A percentile compares a stretch with the other conserved stretches of the same genome.
Conservation (phyloP, 2,113 vertebrate genomes). For the Nannobrachium achirus region DNA sequence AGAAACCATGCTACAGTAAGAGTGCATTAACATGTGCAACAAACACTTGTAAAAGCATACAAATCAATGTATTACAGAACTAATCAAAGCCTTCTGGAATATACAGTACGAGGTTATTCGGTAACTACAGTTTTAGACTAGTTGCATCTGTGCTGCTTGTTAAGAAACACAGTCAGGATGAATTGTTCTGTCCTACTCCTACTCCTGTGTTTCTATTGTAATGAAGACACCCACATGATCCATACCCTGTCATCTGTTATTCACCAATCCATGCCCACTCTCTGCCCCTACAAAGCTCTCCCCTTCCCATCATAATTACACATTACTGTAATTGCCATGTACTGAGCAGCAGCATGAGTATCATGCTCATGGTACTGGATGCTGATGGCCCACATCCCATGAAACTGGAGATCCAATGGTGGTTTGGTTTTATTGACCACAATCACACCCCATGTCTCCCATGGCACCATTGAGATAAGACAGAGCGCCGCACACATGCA, state of each 20-base stretch:
- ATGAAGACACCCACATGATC: conserved; percentile 11
- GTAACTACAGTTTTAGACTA: background rate
- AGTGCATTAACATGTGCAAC: background rate
- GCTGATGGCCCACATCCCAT: conserved; percentile 27
- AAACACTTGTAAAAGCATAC: background rate
- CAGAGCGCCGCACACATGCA: conserved; percentile 34
- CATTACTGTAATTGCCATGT: conserved; percentile 36
- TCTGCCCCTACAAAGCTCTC: conserved; percentile 15
- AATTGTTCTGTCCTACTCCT: background rate
- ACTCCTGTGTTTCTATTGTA: background rate
- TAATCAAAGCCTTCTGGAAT: conserved; percentile 7
- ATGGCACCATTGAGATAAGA: conserved; percentile 48
- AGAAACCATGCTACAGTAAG: background rate
- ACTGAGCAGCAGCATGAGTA: conserved; percentile 23
- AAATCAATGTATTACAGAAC: background rate
- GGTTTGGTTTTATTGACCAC: conserved; percentile 39
- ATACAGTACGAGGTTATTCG: conserved; percentile 7
- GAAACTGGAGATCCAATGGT: conserved; percentile 9
- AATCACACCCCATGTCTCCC: conserved; percentile 36
- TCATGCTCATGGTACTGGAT: conserved; percentile 8
- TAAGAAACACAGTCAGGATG: background rate
- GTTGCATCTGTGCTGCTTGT: background rate
- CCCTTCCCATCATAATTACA: conserved; percentile 38
- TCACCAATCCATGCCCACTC: conserved; percentile 5
- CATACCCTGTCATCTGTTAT: conserved; percentile 12